These are phyloP conservation scores for Aspidiotus rigidus DNA, from an alignment of 2,888 invertebrate species.

Conservation along the genomic window DNA sequence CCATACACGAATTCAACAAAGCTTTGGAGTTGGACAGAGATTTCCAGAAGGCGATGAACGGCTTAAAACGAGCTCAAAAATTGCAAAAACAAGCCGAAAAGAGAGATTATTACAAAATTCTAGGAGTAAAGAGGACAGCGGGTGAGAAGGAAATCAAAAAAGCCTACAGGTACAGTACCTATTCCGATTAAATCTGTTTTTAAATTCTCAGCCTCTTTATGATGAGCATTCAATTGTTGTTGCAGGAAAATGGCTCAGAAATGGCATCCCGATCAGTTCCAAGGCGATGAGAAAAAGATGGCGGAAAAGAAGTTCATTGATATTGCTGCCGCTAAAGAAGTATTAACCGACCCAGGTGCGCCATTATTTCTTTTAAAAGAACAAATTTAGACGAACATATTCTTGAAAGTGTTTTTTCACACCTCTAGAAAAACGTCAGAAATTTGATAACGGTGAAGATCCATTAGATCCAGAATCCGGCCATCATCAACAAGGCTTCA, in stretches of 20 bases:
- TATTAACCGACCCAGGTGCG: constrained; percentile 55
- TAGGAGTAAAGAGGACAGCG: constrained; percentile 82
- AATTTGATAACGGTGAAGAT: constrained; percentile 91
- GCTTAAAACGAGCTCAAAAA: constrained; percentile 76
- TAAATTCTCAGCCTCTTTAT: background rate
- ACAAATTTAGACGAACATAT: background rate
- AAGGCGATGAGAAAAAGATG: constrained; percentile 75
- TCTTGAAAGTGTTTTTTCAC: background rate
- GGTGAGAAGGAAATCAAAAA: constrained; percentile 87
- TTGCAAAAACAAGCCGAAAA: constrained; percentile 85
- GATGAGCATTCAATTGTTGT: constrained; percentile 20
- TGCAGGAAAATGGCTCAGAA: constrained; percentile 85
- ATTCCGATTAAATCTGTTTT: background rate
- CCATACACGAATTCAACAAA: constrained; percentile 74
- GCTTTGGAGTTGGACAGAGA: constrained; percentile 75
- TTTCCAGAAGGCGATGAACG: constrained; percentile 75
- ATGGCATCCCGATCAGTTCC: constrained; percentile 97
- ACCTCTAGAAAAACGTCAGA: constrained; percentile 75
- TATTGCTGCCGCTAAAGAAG: constrained; percentile 97
- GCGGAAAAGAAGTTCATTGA: constrained; percentile 98
- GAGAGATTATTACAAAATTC: constrained; percentile 94
- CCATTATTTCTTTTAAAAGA: background rate
- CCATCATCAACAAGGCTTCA: constrained; percentile 54
- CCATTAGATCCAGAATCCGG: constrained; percentile 90
- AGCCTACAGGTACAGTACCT: constrained; percentile 60